A percentile compares a stretch with the other conserved stretches of the same genome.
Conservation (phyloP, 2,888 invertebrate species). For the Euzophera pinguis region DNA sequence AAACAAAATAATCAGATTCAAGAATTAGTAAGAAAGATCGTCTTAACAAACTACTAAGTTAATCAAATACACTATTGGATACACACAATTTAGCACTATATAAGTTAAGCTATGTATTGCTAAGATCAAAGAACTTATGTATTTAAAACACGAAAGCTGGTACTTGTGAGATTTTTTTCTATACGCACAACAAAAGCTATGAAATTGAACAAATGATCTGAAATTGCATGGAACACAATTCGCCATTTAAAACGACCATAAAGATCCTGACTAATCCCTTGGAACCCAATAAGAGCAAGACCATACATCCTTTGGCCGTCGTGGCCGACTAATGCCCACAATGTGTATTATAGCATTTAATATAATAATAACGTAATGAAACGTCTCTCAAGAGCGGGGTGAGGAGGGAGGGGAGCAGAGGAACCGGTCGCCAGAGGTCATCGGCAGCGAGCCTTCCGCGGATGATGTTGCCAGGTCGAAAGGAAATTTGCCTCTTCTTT, state of each 20-base stretch:
- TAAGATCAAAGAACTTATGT: too few species aligned
- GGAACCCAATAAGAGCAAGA: conserved; percentile 53
- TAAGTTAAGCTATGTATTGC: too few species aligned
- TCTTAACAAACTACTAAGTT: too few species aligned
- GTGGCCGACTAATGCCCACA: conserved; percentile 72
- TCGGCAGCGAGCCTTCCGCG: conserved; percentile 77
- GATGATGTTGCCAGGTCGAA: conserved; percentile 62
- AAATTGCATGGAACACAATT: conserved; percentile 44
- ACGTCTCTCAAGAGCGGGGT: conserved; percentile 57
- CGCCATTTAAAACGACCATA: conserved; percentile 55
- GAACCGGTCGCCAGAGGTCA: conserved; percentile 78
- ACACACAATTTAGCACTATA: too few species aligned
- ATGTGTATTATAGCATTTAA: conserved; percentile 79
- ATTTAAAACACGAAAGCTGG: too few species aligned
- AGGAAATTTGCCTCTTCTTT: conserved; percentile 53
- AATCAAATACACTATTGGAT: too few species aligned
- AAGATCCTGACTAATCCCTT: conserved; percentile 54
- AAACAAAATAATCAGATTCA: too few species aligned
- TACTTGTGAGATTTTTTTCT: too few species aligned
- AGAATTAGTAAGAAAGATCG: too few species aligned
- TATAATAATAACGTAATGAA: conserved; percentile 81
- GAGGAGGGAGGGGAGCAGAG: conserved; percentile 41
- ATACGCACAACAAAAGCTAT: background rate
- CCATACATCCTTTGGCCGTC: conserved; percentile 55
- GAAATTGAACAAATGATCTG: conserved; percentile 17